phyloP scores from a whole-genome alignment of 2,888 invertebrate species.

The Thysanoteuthis rhombus region DNA sequence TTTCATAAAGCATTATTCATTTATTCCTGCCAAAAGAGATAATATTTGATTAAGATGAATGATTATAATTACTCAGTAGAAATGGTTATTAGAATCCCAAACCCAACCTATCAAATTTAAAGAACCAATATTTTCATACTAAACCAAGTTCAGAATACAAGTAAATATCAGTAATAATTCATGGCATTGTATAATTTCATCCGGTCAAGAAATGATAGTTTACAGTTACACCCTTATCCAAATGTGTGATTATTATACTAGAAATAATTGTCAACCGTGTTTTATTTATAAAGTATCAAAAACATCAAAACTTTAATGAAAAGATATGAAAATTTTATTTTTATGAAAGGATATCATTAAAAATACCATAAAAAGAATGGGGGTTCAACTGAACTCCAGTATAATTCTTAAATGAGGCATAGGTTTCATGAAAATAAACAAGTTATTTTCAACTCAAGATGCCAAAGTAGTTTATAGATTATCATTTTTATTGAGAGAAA shows the following conservation, averaged over 20 bases:
- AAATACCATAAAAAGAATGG: neutral
- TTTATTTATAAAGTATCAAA: neutral
- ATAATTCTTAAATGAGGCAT: neutral
- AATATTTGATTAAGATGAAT: no score
- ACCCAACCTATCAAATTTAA: neutral
- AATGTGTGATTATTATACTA: neutral
- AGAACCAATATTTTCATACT: neutral
- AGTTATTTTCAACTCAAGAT: neutral
- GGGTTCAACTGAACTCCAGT: neutral
- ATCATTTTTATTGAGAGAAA: no score
- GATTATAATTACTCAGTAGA: neutral
- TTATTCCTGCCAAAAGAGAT: no score
- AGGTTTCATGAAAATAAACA: neutral
- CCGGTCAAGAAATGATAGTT: neutral
- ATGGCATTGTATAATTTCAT: neutral
- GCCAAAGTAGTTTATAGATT: neutral
- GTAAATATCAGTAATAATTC: neutral
- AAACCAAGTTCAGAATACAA: neutral
- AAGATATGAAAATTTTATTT: neutral
- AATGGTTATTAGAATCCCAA: neutral
- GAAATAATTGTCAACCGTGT: neutral
- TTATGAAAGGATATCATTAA: neutral
- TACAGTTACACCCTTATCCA: neutral
- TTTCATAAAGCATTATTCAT: no score
- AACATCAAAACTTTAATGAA: neutral